Percentiles rank a stretch among this genome's conserved stretches.
phyloP scores from a whole-genome alignment of 2,113 vertebrate genomes.

The Prinia subflava region DNA sequence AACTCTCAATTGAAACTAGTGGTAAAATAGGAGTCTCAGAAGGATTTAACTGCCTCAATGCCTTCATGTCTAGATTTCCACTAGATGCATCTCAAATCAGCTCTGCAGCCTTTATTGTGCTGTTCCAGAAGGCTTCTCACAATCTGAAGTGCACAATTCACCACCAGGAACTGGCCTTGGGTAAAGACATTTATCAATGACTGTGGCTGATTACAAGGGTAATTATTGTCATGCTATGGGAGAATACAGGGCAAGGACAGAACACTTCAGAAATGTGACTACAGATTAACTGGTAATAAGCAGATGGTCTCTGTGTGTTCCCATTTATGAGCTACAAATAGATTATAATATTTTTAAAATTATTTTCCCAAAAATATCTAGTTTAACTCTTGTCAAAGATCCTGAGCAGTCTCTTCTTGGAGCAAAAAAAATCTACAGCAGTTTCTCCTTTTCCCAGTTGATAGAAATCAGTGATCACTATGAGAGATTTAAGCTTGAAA shows the following conservation, averaged over 20 bases:
- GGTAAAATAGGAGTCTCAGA: not conserved
- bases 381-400: not conserved
- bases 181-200: not conserved
- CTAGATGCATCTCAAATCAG: not conserved
- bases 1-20: not conserved
- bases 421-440: not conserved
- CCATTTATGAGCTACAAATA: not conserved
- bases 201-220: not conserved
- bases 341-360: not conserved
- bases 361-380: not conserved
- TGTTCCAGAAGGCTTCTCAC: not conserved
- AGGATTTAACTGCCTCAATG: not conserved
- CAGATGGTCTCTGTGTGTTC: not conserved
- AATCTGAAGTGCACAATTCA: not conserved
- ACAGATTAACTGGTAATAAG: not conserved
- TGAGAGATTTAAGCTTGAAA: not conserved
- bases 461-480: not conserved
- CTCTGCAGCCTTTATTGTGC: not conserved
- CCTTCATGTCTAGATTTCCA: not conserved
- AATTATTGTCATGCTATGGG: not conserved
- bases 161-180: not conserved
- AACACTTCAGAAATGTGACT: not conserved
- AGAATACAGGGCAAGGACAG: not conserved
- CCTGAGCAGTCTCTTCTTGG: not conserved
- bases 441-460: not conserved